A percentile compares a stretch with the other conserved stretches of the same genome.
Evolutionary conservation across 2,888 invertebrate species (phyloP).

Genomic region (Eudasyphora cyanicolor): DNA sequence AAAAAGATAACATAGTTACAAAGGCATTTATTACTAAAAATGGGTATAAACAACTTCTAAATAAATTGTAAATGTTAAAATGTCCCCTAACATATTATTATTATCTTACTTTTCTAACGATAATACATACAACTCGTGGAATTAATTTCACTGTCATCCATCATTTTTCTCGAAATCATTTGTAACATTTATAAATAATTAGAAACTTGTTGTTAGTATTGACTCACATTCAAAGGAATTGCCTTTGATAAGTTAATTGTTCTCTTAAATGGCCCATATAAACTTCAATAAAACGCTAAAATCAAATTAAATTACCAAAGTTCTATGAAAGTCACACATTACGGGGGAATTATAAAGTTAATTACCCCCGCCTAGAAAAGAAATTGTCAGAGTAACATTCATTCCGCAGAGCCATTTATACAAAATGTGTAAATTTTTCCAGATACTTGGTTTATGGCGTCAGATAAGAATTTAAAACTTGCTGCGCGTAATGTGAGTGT

Average conservation of each 20-base stretch:
- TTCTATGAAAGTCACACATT: background rate
- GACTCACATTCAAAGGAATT: slow-evolving; percentile 20
- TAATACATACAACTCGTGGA: too few species aligned
- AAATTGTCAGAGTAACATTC: background rate
- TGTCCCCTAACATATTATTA: too few species aligned
- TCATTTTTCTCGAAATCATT: background rate
- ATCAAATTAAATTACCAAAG: background rate
- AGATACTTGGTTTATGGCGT: background rate
- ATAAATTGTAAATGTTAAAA: too few species aligned
- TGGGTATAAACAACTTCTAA: too few species aligned
- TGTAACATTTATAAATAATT: slow-evolving; percentile 15
- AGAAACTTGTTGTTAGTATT: background rate
- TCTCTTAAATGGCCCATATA: slow-evolving; percentile 19
- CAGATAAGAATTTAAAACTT: background rate
- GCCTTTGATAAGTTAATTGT: slow-evolving; percentile 31
- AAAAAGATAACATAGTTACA: background rate
- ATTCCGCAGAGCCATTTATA: background rate
- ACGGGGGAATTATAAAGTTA: background rate
- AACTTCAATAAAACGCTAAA: background rate
- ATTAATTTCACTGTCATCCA: background rate
- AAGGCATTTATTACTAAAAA: too few species aligned
- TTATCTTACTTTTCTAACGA: too few species aligned
- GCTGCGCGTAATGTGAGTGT: background rate
- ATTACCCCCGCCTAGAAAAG: background rate
- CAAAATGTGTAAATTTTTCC: slow-evolving; percentile 8